Evolutionary conservation across 2,888 invertebrate genomes (phyloP).

Genomic region (Meliscaeva auricollis): DNA sequence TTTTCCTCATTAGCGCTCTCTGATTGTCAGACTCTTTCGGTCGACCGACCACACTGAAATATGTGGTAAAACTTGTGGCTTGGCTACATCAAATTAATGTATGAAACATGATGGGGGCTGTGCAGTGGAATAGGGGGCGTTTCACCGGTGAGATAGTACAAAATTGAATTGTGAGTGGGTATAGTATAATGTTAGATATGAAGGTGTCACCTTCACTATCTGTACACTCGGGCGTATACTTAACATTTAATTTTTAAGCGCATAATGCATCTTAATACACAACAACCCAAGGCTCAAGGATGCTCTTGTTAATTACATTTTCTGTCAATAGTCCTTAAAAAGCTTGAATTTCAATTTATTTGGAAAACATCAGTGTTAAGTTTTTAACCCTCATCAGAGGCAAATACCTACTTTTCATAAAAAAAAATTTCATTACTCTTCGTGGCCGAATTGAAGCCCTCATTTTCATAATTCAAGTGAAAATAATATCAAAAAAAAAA

Average conservation of each 20-base stretch:
- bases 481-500: constrained; percentile 3
- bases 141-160: constrained; percentile 32
- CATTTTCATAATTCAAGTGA: constrained; percentile 19
- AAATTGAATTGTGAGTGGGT: constrained; percentile 46
- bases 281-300: constrained; percentile 11
- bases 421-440: neutral
- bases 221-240: constrained; percentile 51
- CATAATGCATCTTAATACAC: constrained; percentile 33
- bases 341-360: constrained; percentile 32
- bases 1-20: constrained; percentile 63
- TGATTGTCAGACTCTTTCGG: constrained; percentile 49
- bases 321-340: constrained; percentile 20
- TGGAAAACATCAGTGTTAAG: constrained; percentile 28
- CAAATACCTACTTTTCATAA: too few species aligned
- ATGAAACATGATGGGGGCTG: constrained; percentile 1
- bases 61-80: neutral
- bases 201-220: neutral
- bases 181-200: constrained; percentile 4
- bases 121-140: neutral
- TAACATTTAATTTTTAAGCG: constrained; percentile 40
- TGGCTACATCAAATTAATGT: constrained; percentile 5
- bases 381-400: neutral
- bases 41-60: constrained; percentile 2
- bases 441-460: neutral
- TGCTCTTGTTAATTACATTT: constrained; percentile 34